Percentiles rank a stretch among this genome's conserved stretches.
Conservation (phyloP, 2,888 invertebrate species). For the Aphelenchoides bicaudatus region DNA sequence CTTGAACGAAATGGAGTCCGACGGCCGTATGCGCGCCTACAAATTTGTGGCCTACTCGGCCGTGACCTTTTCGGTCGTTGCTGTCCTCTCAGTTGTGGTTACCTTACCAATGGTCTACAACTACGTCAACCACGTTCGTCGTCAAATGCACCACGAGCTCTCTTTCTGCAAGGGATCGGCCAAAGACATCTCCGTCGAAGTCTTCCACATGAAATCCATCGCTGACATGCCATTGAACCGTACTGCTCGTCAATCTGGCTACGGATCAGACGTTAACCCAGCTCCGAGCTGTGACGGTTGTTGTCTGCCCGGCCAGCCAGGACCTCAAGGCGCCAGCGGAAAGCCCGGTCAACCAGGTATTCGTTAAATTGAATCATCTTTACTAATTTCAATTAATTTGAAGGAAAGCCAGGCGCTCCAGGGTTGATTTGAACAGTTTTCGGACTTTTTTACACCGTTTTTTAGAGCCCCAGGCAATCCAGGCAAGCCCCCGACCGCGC, state of each 20-base stretch:
- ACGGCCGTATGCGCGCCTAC: constrained; percentile 60
- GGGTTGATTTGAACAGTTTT: constrained; percentile 10
- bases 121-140: constrained; percentile 57
- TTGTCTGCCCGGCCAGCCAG: constrained; percentile 41
- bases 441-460: constrained; percentile 7
- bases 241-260: constrained; percentile 47
- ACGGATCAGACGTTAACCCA: constrained; percentile 28
- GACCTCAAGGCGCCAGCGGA: constrained; percentile 26
- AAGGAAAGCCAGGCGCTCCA: constrained; percentile 22
- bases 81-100: constrained; percentile 59
- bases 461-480: constrained; percentile 25
- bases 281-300: constrained; percentile 29
- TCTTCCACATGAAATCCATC: constrained; percentile 49
- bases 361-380: constrained; percentile 24
- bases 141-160: constrained; percentile 60
- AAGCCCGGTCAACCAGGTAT: constrained; percentile 25
- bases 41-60: constrained; percentile 61
- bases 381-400: background rate
- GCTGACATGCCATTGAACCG: constrained; percentile 45
- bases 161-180: constrained; percentile 59
- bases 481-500: constrained; percentile 29
- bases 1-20: constrained; percentile 58
- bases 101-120: constrained; percentile 60
- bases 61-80: constrained; percentile 59
- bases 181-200: constrained; percentile 55